phyloP scores from a whole-genome alignment of 1,140 invertebrate species.

The Anagrus nilaparvatae region DNA sequence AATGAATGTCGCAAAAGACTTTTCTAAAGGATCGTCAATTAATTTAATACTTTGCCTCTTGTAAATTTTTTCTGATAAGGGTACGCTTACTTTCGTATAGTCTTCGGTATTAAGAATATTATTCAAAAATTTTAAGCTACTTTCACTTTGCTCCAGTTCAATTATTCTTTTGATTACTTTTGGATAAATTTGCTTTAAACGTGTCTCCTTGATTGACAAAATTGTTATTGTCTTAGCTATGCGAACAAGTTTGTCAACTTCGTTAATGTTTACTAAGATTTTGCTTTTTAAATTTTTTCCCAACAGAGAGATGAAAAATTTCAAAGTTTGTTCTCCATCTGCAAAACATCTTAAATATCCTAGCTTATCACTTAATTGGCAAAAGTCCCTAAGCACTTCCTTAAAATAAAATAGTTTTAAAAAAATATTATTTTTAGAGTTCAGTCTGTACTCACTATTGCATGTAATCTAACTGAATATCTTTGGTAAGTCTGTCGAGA shows the following conservation, averaged over 20 bases:
- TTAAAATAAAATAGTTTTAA: slow-evolving; percentile 12
- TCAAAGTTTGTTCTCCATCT: slow-evolving; percentile 13
- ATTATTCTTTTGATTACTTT: slow-evolving; percentile 21
- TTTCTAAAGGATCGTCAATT: slow-evolving; percentile 28
- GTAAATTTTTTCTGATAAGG: slow-evolving; percentile 26
- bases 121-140: slow-evolving; percentile 21
- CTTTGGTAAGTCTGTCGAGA: slow-evolving; percentile 28
- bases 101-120: slow-evolving; percentile 16
- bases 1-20: slow-evolving; percentile 19
- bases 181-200: slow-evolving; percentile 11
- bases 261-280: slow-evolving; percentile 9
- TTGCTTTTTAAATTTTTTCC: slow-evolving; percentile 25
- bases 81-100: slow-evolving; percentile 18
- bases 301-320: slow-evolving; percentile 19
- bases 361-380: slow-evolving; percentile 7
- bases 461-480: slow-evolving; percentile 24
- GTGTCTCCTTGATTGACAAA: slow-evolving; percentile 12
- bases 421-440: slow-evolving; percentile 2
- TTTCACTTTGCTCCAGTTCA: slow-evolving; percentile 16
- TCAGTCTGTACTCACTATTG: slow-evolving; percentile 23
- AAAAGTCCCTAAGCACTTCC: slow-evolving; percentile 22
- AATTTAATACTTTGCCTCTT: slow-evolving; percentile 19
- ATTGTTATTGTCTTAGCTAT: slow-evolving; percentile 19
- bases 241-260: slow-evolving; percentile 16
- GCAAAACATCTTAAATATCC: slow-evolving; percentile 14